These are phyloP conservation scores for Maconellicoccus hirsutus DNA, from an alignment of 1,140 invertebrate species.

Conservation along the genomic window DNA sequence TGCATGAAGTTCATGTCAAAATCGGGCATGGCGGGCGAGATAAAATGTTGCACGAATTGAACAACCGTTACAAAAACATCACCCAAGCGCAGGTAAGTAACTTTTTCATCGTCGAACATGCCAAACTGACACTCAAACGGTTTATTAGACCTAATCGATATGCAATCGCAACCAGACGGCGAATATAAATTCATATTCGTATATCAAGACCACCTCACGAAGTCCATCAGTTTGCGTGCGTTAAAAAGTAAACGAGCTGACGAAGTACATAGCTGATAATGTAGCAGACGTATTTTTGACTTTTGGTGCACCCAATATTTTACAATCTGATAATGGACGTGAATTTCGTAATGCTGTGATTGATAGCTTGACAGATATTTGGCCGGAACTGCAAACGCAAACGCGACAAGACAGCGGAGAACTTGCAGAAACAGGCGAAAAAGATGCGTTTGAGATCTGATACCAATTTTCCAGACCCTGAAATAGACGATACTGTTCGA, in stretches of 20 bases:
- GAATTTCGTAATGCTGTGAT: too few species aligned
- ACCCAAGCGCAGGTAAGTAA: too few species aligned
- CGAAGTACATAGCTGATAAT: constrained; percentile 23
- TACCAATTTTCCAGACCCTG: too few species aligned
- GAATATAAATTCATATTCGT: constrained; percentile 37
- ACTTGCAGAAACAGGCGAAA: too few species aligned
- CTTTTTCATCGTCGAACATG: too few species aligned
- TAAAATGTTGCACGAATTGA: background rate
- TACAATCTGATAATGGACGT: too few species aligned
- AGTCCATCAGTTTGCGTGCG: constrained; percentile 35
- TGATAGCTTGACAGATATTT: too few species aligned
- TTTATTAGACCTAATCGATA: constrained; percentile 39
- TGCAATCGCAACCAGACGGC: constrained; percentile 36
- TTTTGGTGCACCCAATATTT: constrained; percentile 24
- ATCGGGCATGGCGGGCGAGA: background rate
- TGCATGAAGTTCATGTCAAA: background rate
- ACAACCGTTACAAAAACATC: background rate
- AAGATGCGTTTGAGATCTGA: too few species aligned
- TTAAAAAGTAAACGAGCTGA: constrained; percentile 25
- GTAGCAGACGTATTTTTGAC: constrained; percentile 13
- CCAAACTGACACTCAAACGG: background rate
- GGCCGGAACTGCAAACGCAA: too few species aligned
- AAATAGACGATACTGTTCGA: too few species aligned
- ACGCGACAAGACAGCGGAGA: too few species aligned
- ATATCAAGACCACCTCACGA: constrained; percentile 40